Base-by-base conservation (phyloP, 2,113 vertebrate genomes). In the Bothrops jararaca region DNA sequence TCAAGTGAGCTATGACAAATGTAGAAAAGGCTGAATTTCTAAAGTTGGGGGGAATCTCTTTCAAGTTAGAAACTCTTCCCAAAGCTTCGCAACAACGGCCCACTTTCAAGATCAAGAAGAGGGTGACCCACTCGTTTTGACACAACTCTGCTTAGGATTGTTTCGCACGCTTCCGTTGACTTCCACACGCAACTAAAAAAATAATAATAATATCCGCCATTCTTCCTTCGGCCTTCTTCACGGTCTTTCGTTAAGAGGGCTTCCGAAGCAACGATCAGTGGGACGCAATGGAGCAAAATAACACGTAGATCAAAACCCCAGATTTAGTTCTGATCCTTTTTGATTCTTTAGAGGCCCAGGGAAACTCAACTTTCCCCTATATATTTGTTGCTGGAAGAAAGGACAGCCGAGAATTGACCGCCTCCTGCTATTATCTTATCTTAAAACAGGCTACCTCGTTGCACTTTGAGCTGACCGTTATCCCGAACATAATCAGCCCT, bases 401-500 rank as follows among this genome's bases (percentile, higher is more conserved):
- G 23, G 20, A 22, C 3, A 13, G 3, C 4, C 3, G 26, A 11
- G 22, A 94, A 94, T 93, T 54, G 91, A 93, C 86, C 93, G 52
- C 90, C 92, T 88, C 92, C 6, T 90, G 86, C 87, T n/a, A 57
- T 87, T 80, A 57, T 86, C 1, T 0, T 3, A 86, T 0, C 0
- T 92, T 93, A 91, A 92, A 39, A 94, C 58, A 9, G 80, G 53
- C 50, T 86, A 54, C 92, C 42, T 58, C 93, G 89, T 94, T 86
- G 85, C 0, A 26, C 92, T 90, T 53, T 92, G 45, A 92, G 56
- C 50, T 56, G 91, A 45, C 54, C 29, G 7, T 50, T 93, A 53
- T 74, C 24, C 85, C 89, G 48, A 90, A 95, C 80, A 90, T 92
- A 91, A 96, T 96, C 93, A 95, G 94, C 95, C 3, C 15, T 20